A percentile compares a stretch with the other conserved stretches of the same genome.
Conservation (phyloP, 2,797 vertebrate genomes). For the Hemitrygon akajei region DNA sequence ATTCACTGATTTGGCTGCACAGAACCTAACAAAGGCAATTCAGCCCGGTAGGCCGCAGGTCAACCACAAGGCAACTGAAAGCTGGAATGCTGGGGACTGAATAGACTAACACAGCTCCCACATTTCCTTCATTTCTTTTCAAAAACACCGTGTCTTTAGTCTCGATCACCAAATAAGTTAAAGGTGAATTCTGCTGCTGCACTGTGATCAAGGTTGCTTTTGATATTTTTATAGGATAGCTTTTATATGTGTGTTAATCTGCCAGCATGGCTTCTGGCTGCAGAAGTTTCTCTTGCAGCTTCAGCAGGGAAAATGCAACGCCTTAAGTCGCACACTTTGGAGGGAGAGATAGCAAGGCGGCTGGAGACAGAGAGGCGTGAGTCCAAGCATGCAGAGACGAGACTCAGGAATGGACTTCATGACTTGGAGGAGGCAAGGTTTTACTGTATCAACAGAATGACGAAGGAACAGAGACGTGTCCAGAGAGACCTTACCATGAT, state of each 20-base stretch:
- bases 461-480: slow-evolving; percentile 53
- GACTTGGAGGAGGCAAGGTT: slow-evolving; percentile 50
- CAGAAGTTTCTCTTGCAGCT: background rate
- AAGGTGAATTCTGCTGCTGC: background rate
- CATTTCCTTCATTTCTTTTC: background rate
- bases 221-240: background rate
- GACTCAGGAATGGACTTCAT: slow-evolving; percentile 50
- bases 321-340: background rate
- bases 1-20: too few species aligned
- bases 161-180: background rate
- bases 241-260: background rate
- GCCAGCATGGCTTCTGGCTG: background rate
- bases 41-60: background rate
- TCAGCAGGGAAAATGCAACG: background rate
- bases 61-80: background rate
- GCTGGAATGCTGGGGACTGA: background rate
- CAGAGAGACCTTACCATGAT: slow-evolving; percentile 52
- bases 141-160: background rate
- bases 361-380: slow-evolving; percentile 51
- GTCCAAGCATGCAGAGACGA: slow-evolving; percentile 50
- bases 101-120: background rate
- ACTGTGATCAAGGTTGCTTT: background rate
- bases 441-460: slow-evolving; percentile 51
- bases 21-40: background rate
- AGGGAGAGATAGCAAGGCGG: slow-evolving; percentile 33